Base-by-base conservation (phyloP, 2,113 vertebrate species). In the Myiozetetes cayanensis region DNA sequence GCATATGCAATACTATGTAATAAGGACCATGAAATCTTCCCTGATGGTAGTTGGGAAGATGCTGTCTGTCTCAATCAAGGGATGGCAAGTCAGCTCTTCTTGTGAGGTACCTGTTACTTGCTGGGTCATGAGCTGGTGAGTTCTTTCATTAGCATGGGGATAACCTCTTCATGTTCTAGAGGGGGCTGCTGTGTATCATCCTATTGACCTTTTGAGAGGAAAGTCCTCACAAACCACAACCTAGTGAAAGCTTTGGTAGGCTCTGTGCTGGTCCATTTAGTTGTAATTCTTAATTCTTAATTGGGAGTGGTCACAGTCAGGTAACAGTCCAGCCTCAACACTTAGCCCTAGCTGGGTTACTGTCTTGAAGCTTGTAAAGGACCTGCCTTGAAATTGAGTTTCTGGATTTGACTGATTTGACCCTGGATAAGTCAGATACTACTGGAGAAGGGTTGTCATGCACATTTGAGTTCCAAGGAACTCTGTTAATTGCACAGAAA, bases 201-300 rank as follows among this genome's bases (percentile, higher is more conserved):
- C 19, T 56, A 4, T 58, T 85, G 27, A 21, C 55, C 22, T 35
- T 58, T 41, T 39, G 20, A 37, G n/a, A 66, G 53, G 25, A 47
- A 62, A 30, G 27, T 66, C 11, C 44, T 82, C 23, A 23, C 11
- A 61, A 81, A 47, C 25, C 47, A n/a, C 8, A 39, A 47, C 21
- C 27, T 27, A 33, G 37, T 43, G 43, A 72, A 82, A 47, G 30
- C 31, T 78, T 74, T 75, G 37, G 12, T 70, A 33, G 47, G 6
- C 31, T 20, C 12, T 0, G 0, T 79, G 25, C 12, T 62, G 10
- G 10, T 89, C 16, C 31, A 37, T 12, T 59, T 63, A 47, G 17
- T 47, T 84, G 5, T 10, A 41, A 39, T 66, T 83, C 16, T 73
- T 47, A 47, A 23, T 79, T 85, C 41, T 88, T 50, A 50, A 6